Evolutionary conservation across 37 sponge, comb jelly and placozoan species (phyloP), one percentile per base, ranked within the genome.

Genomic region (Oopsacas minuta): DNA sequence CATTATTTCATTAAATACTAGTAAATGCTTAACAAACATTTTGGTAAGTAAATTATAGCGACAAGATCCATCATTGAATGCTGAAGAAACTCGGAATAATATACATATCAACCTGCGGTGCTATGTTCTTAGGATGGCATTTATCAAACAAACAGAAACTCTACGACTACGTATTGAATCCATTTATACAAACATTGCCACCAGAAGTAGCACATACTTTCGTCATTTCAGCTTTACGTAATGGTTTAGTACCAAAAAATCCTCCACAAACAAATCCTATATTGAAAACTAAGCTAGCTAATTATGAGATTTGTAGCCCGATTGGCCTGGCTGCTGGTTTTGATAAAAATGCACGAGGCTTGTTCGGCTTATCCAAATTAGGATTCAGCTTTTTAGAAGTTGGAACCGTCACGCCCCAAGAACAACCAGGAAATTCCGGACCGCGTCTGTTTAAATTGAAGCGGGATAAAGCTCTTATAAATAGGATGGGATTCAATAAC

Each of bases 291-390:
- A 61, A 61, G 20, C 75, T 61, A 10, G 75, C 75, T n/a, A 10
- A 61, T 34, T 61, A 61, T 61, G 1, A 36, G 36, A 88, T 97
- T 30, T 30, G 83, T 81, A 97, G 91, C 84, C 97, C 97, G 0
- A 39, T 97, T 36, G 97, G 97, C 0, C 83, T 97, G 1, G 91
- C 97, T 32, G 97, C 97, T 86, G 97, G 97, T 23, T 97, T 97
- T 84, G 97, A 97, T 53, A 97, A 97, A 38, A 90, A 97, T 81
- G 95, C 89, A 0, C 93, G 91, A 39, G 95, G 91, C 7, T 88
- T 90, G 34, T 0, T 3, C 10, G 91, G 88, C 23, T 82, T 97
- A 84, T 69, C 91, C 15, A 82, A 38, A 10, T 83, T 97, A 75
- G 95, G 95, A 8, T 97, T 97, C 88, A 89, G 95, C 0, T 92